Base-by-base conservation (phyloP, 2,797 vertebrate species). In the Acipenser transmontanus region DNA sequence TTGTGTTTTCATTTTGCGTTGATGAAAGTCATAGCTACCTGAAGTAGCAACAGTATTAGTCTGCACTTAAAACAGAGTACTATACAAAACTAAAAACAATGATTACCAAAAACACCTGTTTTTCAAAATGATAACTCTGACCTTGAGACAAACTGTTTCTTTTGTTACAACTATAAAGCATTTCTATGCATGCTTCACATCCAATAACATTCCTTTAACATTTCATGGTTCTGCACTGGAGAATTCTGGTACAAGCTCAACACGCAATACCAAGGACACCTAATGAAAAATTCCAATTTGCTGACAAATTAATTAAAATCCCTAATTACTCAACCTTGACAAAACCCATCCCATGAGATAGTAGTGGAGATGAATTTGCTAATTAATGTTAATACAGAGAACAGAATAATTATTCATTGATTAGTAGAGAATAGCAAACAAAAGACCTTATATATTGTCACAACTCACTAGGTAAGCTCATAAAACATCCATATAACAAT, bases 301-400 rank as follows among this genome's bases (percentile, higher is more conserved):
- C 77, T 84, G 77, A 87, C 76, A 87, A 74, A 84, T 87, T 88
- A 88, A 86, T 88, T 86, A 81, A 85, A 89, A 85, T 86, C 84
- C 82, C 84, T 77, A 73, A 61, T 62, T 82, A 79, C 60, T 70
- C 75, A 87, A 54, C 67, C 75, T 69, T 81, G 72, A 78, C 76
- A 79, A 72, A 57, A 11, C 9, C 12, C 12, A 11, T 13, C 72
- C 78, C 77, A 73, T 47, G 73, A 74, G 77, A 67, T 59, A 82
- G 66, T 63, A 17, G 68, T 69, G 83, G 82, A 87, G 78, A 82
- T 47, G 34, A 83, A 80, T 82, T 83, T 87, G 78, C 82, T 87
- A 89, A 89, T 87, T 90, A 88, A 86, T 78, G 74, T 72, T 85
- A 88, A 81, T 84, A 62, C 63, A 76, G 63, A 63, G 71, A 76